Percentiles rank a stretch among this genome's conserved stretches.
phyloP scores from a whole-genome alignment of 2,888 invertebrate genomes.

The Rhorus exstirpatorius region DNA sequence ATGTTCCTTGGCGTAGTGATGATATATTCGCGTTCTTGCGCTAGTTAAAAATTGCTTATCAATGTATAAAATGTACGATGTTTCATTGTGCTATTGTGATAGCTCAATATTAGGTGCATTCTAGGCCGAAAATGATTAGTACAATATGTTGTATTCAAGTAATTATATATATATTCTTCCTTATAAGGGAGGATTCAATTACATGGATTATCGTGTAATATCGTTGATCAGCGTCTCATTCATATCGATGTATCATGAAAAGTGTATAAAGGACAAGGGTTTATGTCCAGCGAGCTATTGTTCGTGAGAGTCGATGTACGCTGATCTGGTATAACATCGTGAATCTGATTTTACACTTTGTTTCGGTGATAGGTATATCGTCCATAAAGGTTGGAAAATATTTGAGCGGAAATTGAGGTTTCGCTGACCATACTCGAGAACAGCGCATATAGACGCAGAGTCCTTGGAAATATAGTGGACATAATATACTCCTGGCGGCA shows the following conservation, averaged over 20 bases:
- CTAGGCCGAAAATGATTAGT: too few species aligned
- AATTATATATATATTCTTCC: too few species aligned
- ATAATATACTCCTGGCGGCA: background rate
- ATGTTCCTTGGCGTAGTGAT: too few species aligned
- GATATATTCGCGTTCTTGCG: too few species aligned
- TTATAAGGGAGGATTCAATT: too few species aligned
- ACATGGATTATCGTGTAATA: too few species aligned
- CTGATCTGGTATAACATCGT: background rate
- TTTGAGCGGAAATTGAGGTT: slow-evolving; percentile 26
- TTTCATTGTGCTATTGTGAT: too few species aligned
- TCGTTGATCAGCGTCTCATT: too few species aligned
- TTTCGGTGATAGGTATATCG: background rate
- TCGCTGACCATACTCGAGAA: slow-evolving; percentile 7
- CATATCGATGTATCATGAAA: background rate
- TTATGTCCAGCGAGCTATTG: background rate
- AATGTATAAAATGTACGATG: too few species aligned
- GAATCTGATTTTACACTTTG: slow-evolving; percentile 1
- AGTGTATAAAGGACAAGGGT: slow-evolving; percentile 9
- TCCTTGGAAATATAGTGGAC: background rate
- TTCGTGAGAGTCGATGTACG: background rate
- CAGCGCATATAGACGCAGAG: background rate
- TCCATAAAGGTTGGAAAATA: background rate
- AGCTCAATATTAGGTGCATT: too few species aligned
- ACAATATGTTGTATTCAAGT: too few species aligned
- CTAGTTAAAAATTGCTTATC: too few species aligned